Evolutionary conservation across 1,140 invertebrate species (phyloP).

Genomic region (Lepidurus arcticus): DNA sequence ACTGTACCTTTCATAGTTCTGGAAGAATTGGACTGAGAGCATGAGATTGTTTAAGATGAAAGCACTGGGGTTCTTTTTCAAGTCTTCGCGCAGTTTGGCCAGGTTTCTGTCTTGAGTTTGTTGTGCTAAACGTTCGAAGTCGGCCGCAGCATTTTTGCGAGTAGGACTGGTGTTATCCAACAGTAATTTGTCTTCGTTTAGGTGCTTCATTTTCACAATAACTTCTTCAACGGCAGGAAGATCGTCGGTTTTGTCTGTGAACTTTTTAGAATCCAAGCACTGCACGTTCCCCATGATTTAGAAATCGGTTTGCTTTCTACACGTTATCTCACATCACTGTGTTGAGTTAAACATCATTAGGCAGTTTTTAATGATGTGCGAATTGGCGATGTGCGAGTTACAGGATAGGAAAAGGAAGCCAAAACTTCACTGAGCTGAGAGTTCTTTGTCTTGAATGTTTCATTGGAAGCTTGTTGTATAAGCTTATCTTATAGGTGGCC

Average conservation of each 20-base stretch:
- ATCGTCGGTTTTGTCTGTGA: not conserved
- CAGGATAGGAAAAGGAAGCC: no score
- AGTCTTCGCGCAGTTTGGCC: constrained; percentile 51
- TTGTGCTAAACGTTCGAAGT: constrained; percentile 45
- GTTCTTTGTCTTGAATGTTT: not conserved
- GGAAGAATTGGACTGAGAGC: constrained; percentile 67
- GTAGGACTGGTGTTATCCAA: not conserved
- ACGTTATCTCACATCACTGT: no score
- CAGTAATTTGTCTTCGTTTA: not conserved
- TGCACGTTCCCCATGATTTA: not conserved
- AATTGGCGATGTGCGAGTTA: no score
- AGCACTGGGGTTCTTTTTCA: constrained; percentile 55
- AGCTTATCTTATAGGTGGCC: not conserved
- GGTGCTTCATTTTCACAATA: not conserved
- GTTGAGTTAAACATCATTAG: no score
- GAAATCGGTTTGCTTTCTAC: not conserved
- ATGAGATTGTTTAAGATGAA: constrained; percentile 72
- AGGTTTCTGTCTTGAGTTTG: constrained; percentile 42
- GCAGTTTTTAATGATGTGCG: no score
- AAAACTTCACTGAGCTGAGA: not conserved
- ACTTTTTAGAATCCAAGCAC: not conserved
- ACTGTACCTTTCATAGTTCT: constrained; percentile 63
- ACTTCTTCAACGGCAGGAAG: not conserved
- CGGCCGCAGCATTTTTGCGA: constrained; percentile 2
- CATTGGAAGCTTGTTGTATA: not conserved